These are phyloP conservation scores for Pogonophryne albipinna DNA, from an alignment of 2,797 vertebrate genomes.

Conservation along the genomic window DNA sequence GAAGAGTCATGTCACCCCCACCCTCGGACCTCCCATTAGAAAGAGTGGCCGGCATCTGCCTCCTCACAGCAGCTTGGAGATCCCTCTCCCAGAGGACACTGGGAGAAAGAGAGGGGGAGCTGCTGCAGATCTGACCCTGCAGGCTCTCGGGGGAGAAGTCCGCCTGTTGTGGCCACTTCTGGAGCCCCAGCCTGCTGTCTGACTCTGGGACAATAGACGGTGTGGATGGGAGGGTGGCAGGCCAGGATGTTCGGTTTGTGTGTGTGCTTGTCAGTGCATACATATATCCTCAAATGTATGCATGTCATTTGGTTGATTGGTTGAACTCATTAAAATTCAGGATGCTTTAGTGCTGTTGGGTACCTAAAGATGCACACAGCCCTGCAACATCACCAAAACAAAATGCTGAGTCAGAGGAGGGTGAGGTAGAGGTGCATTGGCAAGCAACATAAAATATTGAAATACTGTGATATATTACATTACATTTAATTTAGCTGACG, in stretches of 20 bases:
- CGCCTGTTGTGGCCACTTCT: conserved; percentile 62
- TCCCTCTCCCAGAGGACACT: conserved; percentile 68
- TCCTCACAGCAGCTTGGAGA: conserved; percentile 71
- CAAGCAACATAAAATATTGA: conserved; percentile 17
- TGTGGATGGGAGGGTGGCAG: conserved; percentile 57
- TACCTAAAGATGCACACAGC: conserved; percentile 17
- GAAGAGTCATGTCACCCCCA: conserved; percentile 65
- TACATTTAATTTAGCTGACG: too few relatives aligned
- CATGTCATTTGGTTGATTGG: conserved; percentile 64
- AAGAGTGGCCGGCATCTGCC: conserved; percentile 78
- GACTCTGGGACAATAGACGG: conserved; percentile 66
- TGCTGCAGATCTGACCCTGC: conserved; percentile 62
- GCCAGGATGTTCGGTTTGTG: conserved; percentile 33
- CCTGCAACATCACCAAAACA: conserved; percentile 17
- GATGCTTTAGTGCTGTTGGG: conserved; percentile 36
- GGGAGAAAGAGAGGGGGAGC: conserved; percentile 45
- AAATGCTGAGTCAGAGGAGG: conserved; percentile 25
- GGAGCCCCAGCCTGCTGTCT: conserved; percentile 72
- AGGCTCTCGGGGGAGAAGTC: conserved; percentile 70
- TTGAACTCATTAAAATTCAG: conserved; percentile 66
- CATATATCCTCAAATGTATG: conserved; percentile 45
- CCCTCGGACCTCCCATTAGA: conserved; percentile 58
- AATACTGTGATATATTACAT: neutral
- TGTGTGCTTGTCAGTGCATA: conserved; percentile 19
- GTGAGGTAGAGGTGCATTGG: conserved; percentile 9